Evolutionary conservation across 2,113 vertebrate genomes (phyloP).

Genomic region (Syngnathus scovelli): DNA sequence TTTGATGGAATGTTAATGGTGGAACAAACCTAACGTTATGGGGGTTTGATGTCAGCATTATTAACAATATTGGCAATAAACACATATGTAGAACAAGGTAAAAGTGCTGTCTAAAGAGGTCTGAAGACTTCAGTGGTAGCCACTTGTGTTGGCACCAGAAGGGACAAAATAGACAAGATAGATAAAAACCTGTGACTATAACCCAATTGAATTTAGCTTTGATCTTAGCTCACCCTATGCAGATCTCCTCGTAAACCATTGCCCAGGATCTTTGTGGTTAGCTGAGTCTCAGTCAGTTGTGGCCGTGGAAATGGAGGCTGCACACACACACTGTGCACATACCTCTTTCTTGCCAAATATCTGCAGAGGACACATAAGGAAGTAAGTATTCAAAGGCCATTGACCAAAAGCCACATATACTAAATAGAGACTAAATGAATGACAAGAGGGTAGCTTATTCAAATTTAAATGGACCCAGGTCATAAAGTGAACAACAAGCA

Average conservation of each 20-base stretch:
- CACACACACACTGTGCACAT: conserved; percentile 77
- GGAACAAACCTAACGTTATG: no score
- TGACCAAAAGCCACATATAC: no score
- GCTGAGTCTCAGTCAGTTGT: conserved; percentile 79
- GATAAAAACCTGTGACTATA: background rate
- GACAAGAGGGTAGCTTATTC: no score
- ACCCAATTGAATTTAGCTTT: background rate
- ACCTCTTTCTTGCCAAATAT: conserved; percentile 84
- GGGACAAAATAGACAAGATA: background rate
- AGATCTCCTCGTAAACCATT: conserved; percentile 92
- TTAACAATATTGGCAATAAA: no score
- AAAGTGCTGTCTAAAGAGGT: background rate
- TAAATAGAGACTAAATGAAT: no score
- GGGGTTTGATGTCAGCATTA: no score
- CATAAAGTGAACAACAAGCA: no score
- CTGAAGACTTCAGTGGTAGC: no score
- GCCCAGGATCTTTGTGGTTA: conserved; percentile 87
- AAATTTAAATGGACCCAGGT: no score
- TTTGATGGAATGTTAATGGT: no score
- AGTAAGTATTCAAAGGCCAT: background rate
- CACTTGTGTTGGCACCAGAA: no score
- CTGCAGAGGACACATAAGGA: conserved; percentile 53
- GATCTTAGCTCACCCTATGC: conserved; percentile 76
- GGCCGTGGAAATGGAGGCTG: conserved; percentile 88
- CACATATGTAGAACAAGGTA: no score